phyloP scores from a whole-genome alignment of 2,888 invertebrate genomes.

The Microplitis manilae region DNA sequence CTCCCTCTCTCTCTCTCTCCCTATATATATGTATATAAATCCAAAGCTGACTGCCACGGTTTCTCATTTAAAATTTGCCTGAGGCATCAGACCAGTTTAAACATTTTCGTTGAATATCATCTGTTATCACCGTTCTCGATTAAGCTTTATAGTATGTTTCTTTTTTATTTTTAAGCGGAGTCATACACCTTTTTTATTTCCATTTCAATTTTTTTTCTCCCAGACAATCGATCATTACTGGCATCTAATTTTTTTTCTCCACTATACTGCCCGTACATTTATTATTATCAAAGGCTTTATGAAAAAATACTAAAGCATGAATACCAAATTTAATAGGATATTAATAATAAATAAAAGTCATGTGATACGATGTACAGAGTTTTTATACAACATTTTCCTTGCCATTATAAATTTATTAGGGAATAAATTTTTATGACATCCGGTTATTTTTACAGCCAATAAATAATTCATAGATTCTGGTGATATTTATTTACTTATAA shows the following conservation, averaged over 20 bases:
- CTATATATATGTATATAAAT: not conserved
- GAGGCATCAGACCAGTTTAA: slow-evolving; percentile 61
- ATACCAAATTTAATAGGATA: not conserved
- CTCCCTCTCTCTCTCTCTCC: not conserved
- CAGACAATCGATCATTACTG: not conserved
- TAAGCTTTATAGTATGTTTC: slow-evolving; percentile 28
- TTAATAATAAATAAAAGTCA: not conserved
- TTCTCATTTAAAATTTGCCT: slow-evolving; percentile 54
- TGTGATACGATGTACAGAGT: no score
- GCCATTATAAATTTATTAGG: not conserved
- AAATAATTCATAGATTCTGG: not conserved
- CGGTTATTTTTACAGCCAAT: not conserved
- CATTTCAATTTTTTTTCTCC: slow-evolving; percentile 7
- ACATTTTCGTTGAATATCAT: slow-evolving; percentile 61
- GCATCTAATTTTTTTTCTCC: not conserved
- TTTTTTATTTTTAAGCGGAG: slow-evolving; percentile 1
- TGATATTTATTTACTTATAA: not conserved
- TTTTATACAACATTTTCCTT: no score
- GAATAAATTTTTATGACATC: not conserved
- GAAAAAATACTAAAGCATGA: not conserved
- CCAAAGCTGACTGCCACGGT: slow-evolving; percentile 24
- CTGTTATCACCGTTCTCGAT: slow-evolving; percentile 47
- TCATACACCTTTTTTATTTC: not conserved
- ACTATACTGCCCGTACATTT: not conserved
- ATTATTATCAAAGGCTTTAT: not conserved